Conservation (phyloP, 2,888 invertebrate species). For the Tuta absoluta region DNA sequence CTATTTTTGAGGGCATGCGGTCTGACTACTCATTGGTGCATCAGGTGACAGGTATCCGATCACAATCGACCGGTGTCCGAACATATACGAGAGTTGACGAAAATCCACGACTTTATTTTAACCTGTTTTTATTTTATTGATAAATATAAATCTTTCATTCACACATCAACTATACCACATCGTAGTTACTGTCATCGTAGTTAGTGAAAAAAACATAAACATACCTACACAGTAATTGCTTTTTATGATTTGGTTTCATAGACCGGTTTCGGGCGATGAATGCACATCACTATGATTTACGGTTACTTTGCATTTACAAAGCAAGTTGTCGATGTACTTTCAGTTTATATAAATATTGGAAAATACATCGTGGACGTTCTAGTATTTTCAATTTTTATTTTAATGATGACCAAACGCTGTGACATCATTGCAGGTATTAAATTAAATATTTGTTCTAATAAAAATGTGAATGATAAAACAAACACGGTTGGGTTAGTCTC, state of each 20-base stretch:
- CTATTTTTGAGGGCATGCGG: constrained; percentile 45
- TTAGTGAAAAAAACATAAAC: not conserved
- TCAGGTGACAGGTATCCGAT: constrained; percentile 44
- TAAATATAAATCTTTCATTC: no score
- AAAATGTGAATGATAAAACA: not conserved
- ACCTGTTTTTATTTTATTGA: not conserved
- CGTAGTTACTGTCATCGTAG: not conserved
- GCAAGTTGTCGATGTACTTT: not conserved
- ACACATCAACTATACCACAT: no score
- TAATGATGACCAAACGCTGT: no score
- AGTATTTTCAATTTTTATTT: not conserved
- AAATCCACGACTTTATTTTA: constrained; percentile 17
- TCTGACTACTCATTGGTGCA: constrained; percentile 46
- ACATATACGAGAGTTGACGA: constrained; percentile 32
- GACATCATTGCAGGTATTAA: no score
- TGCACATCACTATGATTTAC: not conserved
- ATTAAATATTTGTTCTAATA: no score
- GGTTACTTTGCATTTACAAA: not conserved
- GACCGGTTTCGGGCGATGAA: not conserved
- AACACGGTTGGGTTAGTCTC: not conserved
- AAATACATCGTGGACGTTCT: not conserved
- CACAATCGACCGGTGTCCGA: constrained; percentile 44
- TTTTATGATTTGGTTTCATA: not conserved
- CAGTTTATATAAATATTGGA: not conserved
- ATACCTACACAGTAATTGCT: not conserved